Percentiles rank a stretch among this genome's conserved stretches.
Evolutionary conservation across 2,888 invertebrate species (phyloP).

Genomic region (Shargacucullia verbasci): DNA sequence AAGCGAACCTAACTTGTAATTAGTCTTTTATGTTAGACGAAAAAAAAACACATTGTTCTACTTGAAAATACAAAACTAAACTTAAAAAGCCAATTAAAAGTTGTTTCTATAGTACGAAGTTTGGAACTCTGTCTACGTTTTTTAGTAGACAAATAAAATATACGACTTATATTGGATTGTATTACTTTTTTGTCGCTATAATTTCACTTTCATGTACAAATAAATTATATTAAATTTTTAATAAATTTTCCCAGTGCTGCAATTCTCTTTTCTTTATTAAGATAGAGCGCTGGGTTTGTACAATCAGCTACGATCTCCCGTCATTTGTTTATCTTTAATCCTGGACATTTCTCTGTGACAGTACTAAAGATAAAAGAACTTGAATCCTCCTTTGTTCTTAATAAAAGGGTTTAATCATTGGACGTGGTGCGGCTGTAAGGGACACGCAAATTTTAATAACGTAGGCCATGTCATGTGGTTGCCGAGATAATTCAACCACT

Average conservation of each 20-base stretch:
- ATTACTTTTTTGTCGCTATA: conserved; percentile 19
- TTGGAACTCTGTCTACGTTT: conserved; percentile 42
- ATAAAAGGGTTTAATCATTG: conserved; percentile 55
- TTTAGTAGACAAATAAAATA: conserved; percentile 24
- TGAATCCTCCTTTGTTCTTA: conserved; percentile 50
- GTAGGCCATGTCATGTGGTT: conserved; percentile 19
- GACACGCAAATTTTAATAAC: conserved; percentile 42
- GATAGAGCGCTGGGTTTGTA: conserved; percentile 15
- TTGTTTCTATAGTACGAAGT: conserved; percentile 56
- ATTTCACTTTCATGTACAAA: conserved; percentile 15
- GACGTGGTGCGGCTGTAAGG: conserved; percentile 43
- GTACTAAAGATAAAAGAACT: conserved; percentile 48
- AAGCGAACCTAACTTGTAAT: conserved; percentile 41
- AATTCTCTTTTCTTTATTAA: conserved; percentile 29
- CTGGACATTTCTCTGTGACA: conserved; percentile 45
- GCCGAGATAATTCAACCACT: conserved; percentile 23
- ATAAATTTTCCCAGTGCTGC: conserved; percentile 13
- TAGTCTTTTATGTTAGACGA: conserved; percentile 40
- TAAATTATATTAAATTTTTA: conserved; percentile 2
- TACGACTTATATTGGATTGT: conserved; percentile 18
- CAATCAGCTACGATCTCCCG: conserved; percentile 45
- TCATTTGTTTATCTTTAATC: conserved; percentile 56
- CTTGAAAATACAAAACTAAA: conserved; percentile 51
- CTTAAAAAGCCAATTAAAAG: conserved; percentile 65
- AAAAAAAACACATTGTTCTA: conserved; percentile 40